Evolutionary conservation across 2,797 vertebrate species (phyloP).

Genomic region (Oryzias sinensis): DNA sequence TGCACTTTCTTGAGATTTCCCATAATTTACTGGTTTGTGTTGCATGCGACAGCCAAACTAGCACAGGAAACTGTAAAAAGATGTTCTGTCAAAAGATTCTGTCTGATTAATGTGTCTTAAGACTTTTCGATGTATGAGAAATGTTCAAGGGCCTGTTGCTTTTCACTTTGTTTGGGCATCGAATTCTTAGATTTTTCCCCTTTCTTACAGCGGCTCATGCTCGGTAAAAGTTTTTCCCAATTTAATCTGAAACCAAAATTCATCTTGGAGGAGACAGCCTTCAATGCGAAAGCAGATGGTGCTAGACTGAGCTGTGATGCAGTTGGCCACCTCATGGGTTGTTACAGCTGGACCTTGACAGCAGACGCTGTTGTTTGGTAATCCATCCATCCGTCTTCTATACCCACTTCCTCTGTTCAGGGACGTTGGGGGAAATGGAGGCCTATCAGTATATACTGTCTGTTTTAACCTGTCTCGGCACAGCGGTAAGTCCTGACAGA

Average conservation of each 20-base stretch:
- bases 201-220: conserved; percentile 34
- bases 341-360: conserved; percentile 45
- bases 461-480: too few species aligned
- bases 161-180: conserved; percentile 35
- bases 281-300: conserved; percentile 69
- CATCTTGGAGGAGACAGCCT: conserved; percentile 50
- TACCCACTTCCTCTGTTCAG: too few species aligned
- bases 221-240: conserved; percentile 39
- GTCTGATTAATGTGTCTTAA: conserved; percentile 29
- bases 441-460: too few species aligned
- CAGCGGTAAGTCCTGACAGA: too few species aligned
- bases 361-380: conserved; percentile 20
- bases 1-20: conserved; percentile 33
- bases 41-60: conserved; percentile 35
- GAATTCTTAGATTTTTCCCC: conserved; percentile 32
- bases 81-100: conserved; percentile 24
- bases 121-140: conserved; percentile 30
- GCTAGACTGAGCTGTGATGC: conserved; percentile 60
- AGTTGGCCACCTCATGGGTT: conserved; percentile 46
- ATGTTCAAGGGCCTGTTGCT: conserved; percentile 17
- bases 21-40: conserved; percentile 18
- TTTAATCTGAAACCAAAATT: conserved; percentile 47
- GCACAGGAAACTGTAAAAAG: conserved; percentile 26
- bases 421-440: too few species aligned
- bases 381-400: too few species aligned